Base-by-base conservation (phyloP, 2,888 invertebrate genomes). In the Cheilosia pagana region DNA sequence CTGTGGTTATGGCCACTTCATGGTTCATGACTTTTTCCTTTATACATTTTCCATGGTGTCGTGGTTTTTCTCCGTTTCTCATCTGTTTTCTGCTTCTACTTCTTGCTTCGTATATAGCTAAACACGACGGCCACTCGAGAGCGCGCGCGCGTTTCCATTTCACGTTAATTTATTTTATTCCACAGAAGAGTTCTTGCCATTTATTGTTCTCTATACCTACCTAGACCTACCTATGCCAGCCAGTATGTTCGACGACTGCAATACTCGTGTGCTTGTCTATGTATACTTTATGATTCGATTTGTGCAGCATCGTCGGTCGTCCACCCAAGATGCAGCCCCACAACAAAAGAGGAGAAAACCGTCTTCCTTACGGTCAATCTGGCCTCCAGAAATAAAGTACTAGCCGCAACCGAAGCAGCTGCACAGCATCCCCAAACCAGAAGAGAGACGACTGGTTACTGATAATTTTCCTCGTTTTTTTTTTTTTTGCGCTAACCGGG, bases 101-200 rank as follows among this genome's bases (percentile, higher is more conserved):
- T 12, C 52, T 52, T 2, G 2, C 4, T 10, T 50, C 8, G 28
- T 28, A 28, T 28, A 5, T 0, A 8, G 0, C 28, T 5, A 28
- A 28, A 28, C 28, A 28, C 28, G 28, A 8, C 28, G 28, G 28
- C 28, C 8, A 28, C 31, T 19, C n/a, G 57, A 14, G 31, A 39
- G 53, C 62, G 60, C 16, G 59, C 16, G 59, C 67, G 45, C 55
- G 70, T 71, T 78, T 85, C 60, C 67, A 76, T 81, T 85, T 85
- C 71, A 85, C 62, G 67, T 85, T 85, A 81, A 79, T 85, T 83
- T 79, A 83, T 83, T 83, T 83, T 79, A 83, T 83, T 78, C 79
- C 59, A 31, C 63, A 39, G 23, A 60, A 41, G 43, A 45, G 68
- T 52, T 67, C 67, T 75, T 72, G 53, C 74, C 67, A 48, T 85